A percentile compares a stretch with the other conserved stretches of the same genome.
These are phyloP conservation scores for Chymomyza amoena DNA, from an alignment of 2,888 invertebrate genomes.

Conservation along the genomic window DNA sequence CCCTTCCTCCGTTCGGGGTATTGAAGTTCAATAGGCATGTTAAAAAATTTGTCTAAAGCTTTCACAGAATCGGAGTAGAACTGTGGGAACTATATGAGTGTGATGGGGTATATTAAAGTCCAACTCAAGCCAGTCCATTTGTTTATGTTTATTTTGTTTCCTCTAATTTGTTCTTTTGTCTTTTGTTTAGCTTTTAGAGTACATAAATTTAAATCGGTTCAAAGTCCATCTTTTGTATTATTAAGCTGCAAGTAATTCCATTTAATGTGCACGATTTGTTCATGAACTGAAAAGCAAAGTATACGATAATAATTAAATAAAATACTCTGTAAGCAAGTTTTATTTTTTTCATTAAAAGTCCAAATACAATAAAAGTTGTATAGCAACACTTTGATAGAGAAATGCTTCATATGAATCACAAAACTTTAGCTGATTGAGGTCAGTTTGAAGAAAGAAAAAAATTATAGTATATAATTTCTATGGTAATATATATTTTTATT, in stretches of 20 bases:
- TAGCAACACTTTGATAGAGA: conserved; percentile 14
- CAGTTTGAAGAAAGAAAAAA: background rate
- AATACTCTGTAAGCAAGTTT: conserved; percentile 12
- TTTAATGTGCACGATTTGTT: conserved; percentile 15
- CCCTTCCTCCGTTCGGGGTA: too few species aligned
- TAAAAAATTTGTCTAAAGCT: too few species aligned
- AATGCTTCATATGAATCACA: conserved; percentile 9
- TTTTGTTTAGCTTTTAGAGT: conserved; percentile 37
- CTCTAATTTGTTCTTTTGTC: conserved; percentile 20
- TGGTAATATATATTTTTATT: background rate
- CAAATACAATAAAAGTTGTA: background rate
- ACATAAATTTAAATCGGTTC: conserved; percentile 31
- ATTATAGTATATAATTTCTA: background rate
- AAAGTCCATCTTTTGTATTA: conserved; percentile 39
- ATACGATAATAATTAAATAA: conserved; percentile 48
- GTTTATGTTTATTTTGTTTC: conserved; percentile 21
- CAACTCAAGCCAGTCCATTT: background rate
- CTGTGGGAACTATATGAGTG: too few species aligned
- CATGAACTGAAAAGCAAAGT: conserved; percentile 29
- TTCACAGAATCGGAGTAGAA: too few species aligned
- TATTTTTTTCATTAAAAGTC: background rate
- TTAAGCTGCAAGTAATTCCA: background rate
- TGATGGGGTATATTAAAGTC: conserved; percentile 5
- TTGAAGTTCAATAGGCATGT: too few species aligned
- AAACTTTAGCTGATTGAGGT: background rate